Percentiles rank a stretch among this genome's conserved stretches.
Evolutionary conservation across 2,797 vertebrate genomes (phyloP).

Genomic region (Spinibarbus caldwelli): DNA sequence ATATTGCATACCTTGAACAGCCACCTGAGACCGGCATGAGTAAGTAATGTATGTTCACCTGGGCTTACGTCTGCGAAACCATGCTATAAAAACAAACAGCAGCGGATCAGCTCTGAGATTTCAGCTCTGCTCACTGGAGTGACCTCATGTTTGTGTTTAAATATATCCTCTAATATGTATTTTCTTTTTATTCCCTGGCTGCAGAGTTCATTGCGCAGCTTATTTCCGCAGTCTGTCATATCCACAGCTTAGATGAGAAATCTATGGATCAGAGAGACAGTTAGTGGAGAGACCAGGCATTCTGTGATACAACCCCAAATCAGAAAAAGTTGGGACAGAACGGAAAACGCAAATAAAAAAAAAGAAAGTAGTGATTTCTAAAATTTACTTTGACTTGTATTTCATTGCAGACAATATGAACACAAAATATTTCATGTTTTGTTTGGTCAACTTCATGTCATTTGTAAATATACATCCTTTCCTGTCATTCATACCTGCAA

Average conservation of each 20-base stretch:
- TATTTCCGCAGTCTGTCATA: slow-evolving; percentile 42
- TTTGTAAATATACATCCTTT: no score
- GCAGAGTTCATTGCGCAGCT: slow-evolving; percentile 34
- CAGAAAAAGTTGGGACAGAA: no score
- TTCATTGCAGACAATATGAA: no score
- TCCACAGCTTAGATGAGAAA: slow-evolving; percentile 43
- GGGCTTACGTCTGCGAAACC: slow-evolving; percentile 29
- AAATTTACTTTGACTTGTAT: no score
- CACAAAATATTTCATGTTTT: no score
- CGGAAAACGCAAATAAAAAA: no score
- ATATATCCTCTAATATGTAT: slow-evolving; percentile 46
- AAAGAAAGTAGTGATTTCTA: no score
- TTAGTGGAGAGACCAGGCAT: slow-evolving; percentile 7
- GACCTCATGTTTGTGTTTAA: slow-evolving; percentile 57
- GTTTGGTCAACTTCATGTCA: no score
- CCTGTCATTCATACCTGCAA: no score
- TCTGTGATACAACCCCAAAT: no score
- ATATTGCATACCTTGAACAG: slow-evolving; percentile 32
- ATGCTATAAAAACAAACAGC: slow-evolving; percentile 51
- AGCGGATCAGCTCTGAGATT: slow-evolving; percentile 11
- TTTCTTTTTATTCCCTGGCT: slow-evolving; percentile 44
- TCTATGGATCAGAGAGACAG: slow-evolving; percentile 10
- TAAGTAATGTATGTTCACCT: slow-evolving; percentile 54
- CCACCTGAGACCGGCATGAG: slow-evolving; percentile 20
- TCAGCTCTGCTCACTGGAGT: slow-evolving; percentile 35